Evolutionary conservation across 1,140 invertebrate genomes (phyloP).

Genomic region (Penaeus chinensis): DNA sequence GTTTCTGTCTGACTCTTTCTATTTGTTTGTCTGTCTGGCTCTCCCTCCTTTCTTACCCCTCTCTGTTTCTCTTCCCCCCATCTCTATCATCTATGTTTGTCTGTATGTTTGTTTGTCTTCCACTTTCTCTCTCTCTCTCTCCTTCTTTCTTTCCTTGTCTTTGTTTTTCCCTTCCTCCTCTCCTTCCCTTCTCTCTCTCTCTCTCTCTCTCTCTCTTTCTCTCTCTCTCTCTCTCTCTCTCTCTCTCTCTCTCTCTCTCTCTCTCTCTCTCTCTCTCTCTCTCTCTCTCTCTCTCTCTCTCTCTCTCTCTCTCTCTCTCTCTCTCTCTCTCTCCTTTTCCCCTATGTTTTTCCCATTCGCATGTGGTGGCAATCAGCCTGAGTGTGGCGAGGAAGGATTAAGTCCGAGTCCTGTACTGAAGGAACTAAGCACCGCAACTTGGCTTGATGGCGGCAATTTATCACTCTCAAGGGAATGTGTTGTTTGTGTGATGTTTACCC

Average conservation of each 20-base stretch:
- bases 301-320: not conserved
- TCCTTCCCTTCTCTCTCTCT: not conserved
- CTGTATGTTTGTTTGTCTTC: not conserved
- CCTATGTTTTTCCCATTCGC: too few relatives aligned
- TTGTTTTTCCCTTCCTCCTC: not conserved
- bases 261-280: not conserved
- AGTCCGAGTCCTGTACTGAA: too few relatives aligned
- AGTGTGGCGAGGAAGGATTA: too few relatives aligned
- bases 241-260: not conserved
- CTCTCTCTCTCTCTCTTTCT: too few relatives aligned
- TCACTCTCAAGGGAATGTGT: too few relatives aligned
- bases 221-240: not conserved
- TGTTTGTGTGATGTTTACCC: too few relatives aligned
- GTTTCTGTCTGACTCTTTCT: not conserved
- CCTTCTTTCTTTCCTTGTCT: not conserved
- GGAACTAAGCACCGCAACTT: too few relatives aligned
- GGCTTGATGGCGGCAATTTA: too few relatives aligned
- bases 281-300: slow-evolving; percentile 5
- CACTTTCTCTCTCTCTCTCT: slow-evolving; percentile 26
- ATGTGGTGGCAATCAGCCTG: too few relatives aligned
- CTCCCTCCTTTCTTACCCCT: not conserved
- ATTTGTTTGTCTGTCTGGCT: not conserved
- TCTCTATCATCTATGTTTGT: not conserved
- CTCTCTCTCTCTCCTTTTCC: too few relatives aligned
- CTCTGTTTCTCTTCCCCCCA: slow-evolving; percentile 9